Conservation (phyloP, 1,140 invertebrate species). For the Megathymus violae region DNA sequence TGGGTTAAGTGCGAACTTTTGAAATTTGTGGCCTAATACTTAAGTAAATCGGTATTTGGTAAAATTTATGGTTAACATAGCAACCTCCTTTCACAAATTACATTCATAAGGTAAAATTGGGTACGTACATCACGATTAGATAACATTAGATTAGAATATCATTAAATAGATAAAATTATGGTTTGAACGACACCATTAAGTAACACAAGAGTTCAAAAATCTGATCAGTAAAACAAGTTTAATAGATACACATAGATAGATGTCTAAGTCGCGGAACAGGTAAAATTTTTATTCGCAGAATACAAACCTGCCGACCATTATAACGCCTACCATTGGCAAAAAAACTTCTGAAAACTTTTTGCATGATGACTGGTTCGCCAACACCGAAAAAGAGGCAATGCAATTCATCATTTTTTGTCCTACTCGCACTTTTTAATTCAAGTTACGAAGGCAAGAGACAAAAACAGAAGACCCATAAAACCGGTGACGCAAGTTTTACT, state of each 20-base stretch:
- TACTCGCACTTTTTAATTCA: constrained; percentile 4
- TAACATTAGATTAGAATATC: background rate
- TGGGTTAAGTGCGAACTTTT: too few species aligned
- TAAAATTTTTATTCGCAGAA: constrained; percentile 46
- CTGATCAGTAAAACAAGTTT: constrained; percentile 1
- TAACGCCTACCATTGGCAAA: constrained; percentile 21
- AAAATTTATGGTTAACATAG: too few species aligned
- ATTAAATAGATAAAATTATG: background rate
- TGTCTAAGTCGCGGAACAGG: background rate
- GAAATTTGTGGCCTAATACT: too few species aligned
- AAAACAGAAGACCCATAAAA: constrained; percentile 42
- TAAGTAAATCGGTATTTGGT: too few species aligned
- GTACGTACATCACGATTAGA: background rate
- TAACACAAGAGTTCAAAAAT: background rate
- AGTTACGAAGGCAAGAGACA: constrained; percentile 33
- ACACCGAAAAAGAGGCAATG: constrained; percentile 31
- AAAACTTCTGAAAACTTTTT: constrained; percentile 34
- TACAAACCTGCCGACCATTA: constrained; percentile 41
- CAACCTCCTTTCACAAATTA: background rate
- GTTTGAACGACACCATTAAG: background rate
- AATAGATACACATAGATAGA: constrained; percentile 1
- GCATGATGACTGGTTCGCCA: constrained; percentile 66
- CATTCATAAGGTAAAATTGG: background rate
- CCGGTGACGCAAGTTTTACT: constrained; percentile 57
- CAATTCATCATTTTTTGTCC: constrained; percentile 48